Percentiles rank a stretch among this genome's conserved stretches.
phyloP scores from a whole-genome alignment of 2,113 vertebrate species.

The Axis porcinus region DNA sequence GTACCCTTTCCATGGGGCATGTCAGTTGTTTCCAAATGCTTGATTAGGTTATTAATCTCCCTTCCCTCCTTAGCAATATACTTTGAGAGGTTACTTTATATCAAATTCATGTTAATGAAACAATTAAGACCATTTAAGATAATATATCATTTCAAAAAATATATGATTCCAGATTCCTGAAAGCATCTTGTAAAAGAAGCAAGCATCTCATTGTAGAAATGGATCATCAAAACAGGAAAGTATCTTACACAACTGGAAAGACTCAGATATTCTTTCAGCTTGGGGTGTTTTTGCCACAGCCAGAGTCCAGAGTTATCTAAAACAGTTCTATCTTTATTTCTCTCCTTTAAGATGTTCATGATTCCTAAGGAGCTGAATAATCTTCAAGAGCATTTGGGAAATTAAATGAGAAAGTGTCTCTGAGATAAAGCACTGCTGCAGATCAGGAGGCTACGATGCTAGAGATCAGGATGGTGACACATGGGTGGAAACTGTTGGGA shows the following conservation, averaged over 20 bases:
- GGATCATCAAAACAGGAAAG: background rate
- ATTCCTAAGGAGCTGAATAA: background rate
- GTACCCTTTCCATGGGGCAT: background rate
- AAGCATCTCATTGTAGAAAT: background rate
- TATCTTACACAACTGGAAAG: fast-evolving
- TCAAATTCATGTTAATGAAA: conserved; percentile 59
- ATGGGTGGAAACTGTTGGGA: fast-evolving
- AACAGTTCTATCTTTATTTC: background rate
- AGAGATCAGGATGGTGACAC: fast-evolving
- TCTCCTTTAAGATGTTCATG: background rate
- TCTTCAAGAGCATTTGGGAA: background rate
- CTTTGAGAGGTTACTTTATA: conserved; percentile 45
- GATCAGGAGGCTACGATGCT: fast-evolving
- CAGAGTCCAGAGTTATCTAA: background rate
- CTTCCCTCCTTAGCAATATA: background rate
- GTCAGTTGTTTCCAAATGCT: conserved; percentile 39
- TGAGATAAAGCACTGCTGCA: background rate
- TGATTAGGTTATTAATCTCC: conserved; percentile 43
- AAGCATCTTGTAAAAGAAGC: background rate
- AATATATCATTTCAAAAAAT: conserved; percentile 17
- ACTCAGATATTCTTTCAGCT: fast-evolving
- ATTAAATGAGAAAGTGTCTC: background rate
- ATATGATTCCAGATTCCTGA: background rate
- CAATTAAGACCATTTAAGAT: conserved; percentile 59
- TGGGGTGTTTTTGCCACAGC: background rate